phyloP scores from a whole-genome alignment of 2,888 invertebrate species.

The Lasioglossum malachurum region DNA sequence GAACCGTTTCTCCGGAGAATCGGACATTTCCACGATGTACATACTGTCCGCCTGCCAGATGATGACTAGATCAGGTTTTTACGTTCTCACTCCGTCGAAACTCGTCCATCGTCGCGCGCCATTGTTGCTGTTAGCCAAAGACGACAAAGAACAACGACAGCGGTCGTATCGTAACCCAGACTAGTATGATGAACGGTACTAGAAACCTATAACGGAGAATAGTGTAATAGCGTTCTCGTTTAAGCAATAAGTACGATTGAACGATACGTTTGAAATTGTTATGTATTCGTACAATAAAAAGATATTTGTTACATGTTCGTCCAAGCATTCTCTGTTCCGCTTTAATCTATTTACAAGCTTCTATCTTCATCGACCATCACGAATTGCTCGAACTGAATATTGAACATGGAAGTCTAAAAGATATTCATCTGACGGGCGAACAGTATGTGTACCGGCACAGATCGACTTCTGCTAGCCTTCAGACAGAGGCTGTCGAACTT shows the following conservation, averaged over 20 bases:
- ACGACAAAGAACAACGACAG: background rate
- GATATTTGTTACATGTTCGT: background rate
- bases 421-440: background rate
- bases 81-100: background rate
- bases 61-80: background rate
- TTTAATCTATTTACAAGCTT: no score
- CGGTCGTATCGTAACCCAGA: background rate
- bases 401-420: no score
- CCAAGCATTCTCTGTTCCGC: background rate
- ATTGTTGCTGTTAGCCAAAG: background rate
- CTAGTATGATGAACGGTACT: background rate
- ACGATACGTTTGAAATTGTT: background rate
- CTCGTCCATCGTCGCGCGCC: background rate
- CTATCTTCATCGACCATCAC: no score
- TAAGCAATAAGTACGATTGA: background rate
- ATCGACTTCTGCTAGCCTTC: background rate
- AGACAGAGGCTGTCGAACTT: background rate
- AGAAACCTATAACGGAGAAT: background rate
- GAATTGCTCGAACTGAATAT: no score
- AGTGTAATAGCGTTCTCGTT: background rate
- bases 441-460: background rate
- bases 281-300: background rate
- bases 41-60: background rate
- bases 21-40: background rate
- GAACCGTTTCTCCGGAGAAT: slow-evolving; percentile 1